Conservation (phyloP, 2,888 invertebrate species). For the Drosophila yooni region DNA sequence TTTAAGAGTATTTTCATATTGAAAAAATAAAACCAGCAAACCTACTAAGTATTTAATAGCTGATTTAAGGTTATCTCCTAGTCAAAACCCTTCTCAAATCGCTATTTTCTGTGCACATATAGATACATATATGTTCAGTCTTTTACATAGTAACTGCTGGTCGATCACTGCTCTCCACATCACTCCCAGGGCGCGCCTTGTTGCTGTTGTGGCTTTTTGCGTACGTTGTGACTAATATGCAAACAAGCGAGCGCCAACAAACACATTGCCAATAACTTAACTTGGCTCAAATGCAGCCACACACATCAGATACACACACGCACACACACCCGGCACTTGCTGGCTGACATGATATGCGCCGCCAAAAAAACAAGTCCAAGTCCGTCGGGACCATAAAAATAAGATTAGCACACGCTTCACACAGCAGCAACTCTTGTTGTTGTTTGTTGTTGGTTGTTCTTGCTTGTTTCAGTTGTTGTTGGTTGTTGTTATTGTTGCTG, state of each 20-base stretch:
- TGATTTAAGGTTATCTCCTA: not conserved
- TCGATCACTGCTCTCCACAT: not conserved
- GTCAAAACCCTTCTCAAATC: not conserved
- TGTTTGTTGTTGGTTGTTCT: constrained; percentile 28
- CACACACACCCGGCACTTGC: constrained; percentile 53
- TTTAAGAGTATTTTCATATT: not conserved
- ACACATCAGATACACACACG: constrained; percentile 30
- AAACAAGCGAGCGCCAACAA: constrained; percentile 70
- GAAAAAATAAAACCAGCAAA: not conserved
- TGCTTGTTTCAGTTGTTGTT: constrained; percentile 21
- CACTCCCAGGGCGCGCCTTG: not conserved
- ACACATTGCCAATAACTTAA: constrained; percentile 75
- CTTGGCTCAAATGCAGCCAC: constrained; percentile 69
- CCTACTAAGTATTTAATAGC: not conserved
- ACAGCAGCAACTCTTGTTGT: constrained; percentile 44
- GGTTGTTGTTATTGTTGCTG: constrained; percentile 20
- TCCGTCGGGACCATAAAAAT: constrained; percentile 78
- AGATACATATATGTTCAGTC: not conserved
- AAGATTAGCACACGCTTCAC: constrained; percentile 79
- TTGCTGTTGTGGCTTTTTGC: constrained; percentile 34
- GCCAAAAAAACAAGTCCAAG: constrained; percentile 71
- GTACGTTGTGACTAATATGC: constrained; percentile 74
- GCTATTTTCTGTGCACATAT: no score
- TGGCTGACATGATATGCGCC: constrained; percentile 28
- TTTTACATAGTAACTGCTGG: constrained; percentile 6